Conservation (phyloP, 2,113 vertebrate species). For the Melanocharis versteri region DNA sequence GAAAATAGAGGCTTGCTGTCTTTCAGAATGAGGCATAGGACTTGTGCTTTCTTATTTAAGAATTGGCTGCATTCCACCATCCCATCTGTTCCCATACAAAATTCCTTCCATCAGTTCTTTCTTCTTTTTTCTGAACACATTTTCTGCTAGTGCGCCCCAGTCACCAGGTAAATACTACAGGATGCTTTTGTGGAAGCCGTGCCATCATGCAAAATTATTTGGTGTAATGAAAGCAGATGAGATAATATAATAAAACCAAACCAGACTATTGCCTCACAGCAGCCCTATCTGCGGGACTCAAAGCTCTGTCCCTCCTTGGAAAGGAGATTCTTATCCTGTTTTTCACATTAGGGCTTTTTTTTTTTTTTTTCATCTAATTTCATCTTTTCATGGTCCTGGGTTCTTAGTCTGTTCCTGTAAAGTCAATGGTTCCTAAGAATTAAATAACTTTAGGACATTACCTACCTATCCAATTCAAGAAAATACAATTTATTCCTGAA, state of each 20-base stretch:
- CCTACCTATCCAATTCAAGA: background rate
- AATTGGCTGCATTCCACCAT: background rate
- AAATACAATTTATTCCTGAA: conserved; percentile 21
- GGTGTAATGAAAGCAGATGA: background rate
- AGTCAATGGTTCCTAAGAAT: conserved; percentile 13
- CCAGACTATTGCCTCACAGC: background rate
- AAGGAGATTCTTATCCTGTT: background rate
- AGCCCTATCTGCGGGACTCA: background rate
- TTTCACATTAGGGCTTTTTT: background rate
- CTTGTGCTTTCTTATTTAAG: background rate
- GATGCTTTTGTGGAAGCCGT: background rate
- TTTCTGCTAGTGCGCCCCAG: background rate
- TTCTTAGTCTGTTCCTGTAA: background rate
- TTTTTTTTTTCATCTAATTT: conserved; percentile 13
- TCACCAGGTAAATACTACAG: background rate
- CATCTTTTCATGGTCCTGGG: conserved; percentile 8
- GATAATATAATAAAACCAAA: background rate
- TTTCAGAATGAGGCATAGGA: background rate
- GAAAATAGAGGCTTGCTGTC: background rate
- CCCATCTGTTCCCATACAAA: background rate
- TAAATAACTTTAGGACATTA: conserved; percentile 13
- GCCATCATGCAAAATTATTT: background rate
- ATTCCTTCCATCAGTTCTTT: background rate
- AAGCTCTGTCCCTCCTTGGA: background rate
- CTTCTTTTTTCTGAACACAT: background rate